These are phyloP conservation scores for Caenorhabditis tropicalis DNA, from an alignment of 1,140 invertebrate species.

Conservation along the genomic window DNA sequence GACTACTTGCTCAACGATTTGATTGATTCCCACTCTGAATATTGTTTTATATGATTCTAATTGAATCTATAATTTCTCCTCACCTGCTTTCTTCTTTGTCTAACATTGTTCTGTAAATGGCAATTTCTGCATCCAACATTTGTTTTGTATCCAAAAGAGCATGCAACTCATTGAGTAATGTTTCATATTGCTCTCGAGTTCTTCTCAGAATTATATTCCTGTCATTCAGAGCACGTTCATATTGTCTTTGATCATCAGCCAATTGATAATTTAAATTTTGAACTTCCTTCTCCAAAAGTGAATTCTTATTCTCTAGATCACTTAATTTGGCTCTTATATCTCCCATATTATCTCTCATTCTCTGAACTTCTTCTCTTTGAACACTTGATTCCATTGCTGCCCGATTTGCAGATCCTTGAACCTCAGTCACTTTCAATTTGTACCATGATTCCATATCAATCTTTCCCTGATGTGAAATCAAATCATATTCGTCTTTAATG, in stretches of 20 bases:
- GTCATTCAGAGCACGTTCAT: slow-evolving; percentile 62
- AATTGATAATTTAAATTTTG: slow-evolving; percentile 72
- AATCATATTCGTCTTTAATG: slow-evolving; percentile 75
- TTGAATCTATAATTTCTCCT: too few relatives aligned
- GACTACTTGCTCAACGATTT: slow-evolving; percentile 70
- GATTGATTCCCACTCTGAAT: slow-evolving; percentile 62
- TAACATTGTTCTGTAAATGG: slow-evolving; percentile 71
- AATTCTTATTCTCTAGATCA: slow-evolving; percentile 74
- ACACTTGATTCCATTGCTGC: slow-evolving; percentile 75
- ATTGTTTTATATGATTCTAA: too few relatives aligned
- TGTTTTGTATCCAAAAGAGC: slow-evolving; percentile 74
- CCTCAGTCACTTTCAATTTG: slow-evolving; percentile 74
- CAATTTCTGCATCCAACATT: slow-evolving; percentile 70
- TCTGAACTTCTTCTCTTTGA: slow-evolving; percentile 74
- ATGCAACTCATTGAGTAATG: slow-evolving; percentile 73
- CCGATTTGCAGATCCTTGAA: slow-evolving; percentile 74
- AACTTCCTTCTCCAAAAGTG: slow-evolving; percentile 72
- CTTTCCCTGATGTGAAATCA: slow-evolving; percentile 72
- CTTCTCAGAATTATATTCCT: slow-evolving; percentile 69
- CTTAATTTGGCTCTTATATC: slow-evolving; percentile 73
- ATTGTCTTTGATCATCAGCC: slow-evolving; percentile 70
- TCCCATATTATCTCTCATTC: slow-evolving; percentile 72
- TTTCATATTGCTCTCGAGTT: slow-evolving; percentile 72
- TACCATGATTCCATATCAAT: slow-evolving; percentile 73
- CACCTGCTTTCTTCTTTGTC: slow-evolving; percentile 65